phyloP scores from a whole-genome alignment of 2,113 vertebrate genomes.

The Halichoeres trimaculatus region DNA sequence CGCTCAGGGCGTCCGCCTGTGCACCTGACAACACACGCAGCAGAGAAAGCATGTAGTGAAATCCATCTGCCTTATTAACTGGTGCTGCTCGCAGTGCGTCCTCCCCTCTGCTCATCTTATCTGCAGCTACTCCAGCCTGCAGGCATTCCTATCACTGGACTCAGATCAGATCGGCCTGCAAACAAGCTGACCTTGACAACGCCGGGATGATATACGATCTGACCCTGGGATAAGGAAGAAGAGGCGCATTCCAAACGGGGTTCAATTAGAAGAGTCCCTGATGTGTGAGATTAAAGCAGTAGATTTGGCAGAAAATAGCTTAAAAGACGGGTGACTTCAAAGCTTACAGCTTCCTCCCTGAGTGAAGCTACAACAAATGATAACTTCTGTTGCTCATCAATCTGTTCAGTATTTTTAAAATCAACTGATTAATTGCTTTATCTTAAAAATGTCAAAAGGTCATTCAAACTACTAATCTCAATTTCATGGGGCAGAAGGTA shows the following conservation, averaged over 20 bases:
- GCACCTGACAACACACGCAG: conserved; percentile 44
- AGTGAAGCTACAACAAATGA: neutral
- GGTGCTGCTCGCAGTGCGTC: conserved; percentile 23
- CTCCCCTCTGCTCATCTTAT: conserved; percentile 39
- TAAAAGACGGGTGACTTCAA: conserved; percentile 1
- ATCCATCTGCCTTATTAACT: conserved; percentile 52
- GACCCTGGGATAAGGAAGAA: conserved; percentile 43
- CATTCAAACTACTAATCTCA: too few species aligned
- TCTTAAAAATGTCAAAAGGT: too few species aligned
- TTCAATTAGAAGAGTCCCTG: conserved; percentile 35
- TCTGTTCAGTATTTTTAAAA: too few species aligned
- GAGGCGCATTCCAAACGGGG: conserved; percentile 13
- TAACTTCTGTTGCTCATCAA: too few species aligned
- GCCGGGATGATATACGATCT: conserved; percentile 32
- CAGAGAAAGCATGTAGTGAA: conserved; percentile 22
- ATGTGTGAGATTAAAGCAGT: conserved; percentile 15
- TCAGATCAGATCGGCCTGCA: conserved; percentile 34
- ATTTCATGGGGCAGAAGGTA: too few species aligned
- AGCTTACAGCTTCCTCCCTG: neutral
- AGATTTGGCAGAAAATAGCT: neutral
- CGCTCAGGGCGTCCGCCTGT: conserved; percentile 18
- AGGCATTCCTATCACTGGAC: conserved; percentile 17
- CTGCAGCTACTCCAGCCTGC: conserved; percentile 15
- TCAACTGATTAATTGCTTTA: too few species aligned
- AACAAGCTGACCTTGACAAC: conserved; percentile 68